Conservation (phyloP, 2,113 vertebrate species). For the Oreamnos americanus region DNA sequence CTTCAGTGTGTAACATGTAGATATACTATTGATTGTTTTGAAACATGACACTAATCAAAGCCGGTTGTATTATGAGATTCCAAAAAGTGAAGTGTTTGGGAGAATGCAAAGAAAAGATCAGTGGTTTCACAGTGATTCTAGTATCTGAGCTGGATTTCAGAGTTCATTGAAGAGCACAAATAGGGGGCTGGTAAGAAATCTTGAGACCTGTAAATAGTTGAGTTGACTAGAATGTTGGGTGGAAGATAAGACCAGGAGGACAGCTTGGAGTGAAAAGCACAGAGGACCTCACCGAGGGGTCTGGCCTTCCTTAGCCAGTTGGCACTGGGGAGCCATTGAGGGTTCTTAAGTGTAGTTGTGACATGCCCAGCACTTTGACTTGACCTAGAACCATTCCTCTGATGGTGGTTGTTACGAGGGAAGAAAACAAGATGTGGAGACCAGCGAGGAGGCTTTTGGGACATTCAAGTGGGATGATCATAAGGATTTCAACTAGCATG, state of each 20-base stretch:
- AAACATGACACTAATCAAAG: neutral
- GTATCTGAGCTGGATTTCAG: neutral
- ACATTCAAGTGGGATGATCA: neutral
- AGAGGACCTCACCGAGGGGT: neutral
- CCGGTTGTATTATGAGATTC: neutral
- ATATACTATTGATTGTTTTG: neutral
- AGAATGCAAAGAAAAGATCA: neutral
- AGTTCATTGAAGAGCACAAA: neutral
- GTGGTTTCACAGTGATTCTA: neutral
- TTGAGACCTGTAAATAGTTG: neutral
- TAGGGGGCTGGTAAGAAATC: neutral
- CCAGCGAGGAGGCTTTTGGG: neutral
- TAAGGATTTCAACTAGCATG: neutral
- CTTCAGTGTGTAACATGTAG: neutral
- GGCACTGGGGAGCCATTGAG: neutral
- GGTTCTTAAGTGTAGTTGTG: neutral
- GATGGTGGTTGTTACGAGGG: neutral
- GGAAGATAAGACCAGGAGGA: neutral
- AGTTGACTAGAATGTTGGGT: neutral
- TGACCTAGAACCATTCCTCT: neutral
- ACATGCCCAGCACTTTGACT: neutral
- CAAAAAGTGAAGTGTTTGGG: neutral
- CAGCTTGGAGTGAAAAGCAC: neutral
- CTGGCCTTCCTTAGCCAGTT: neutral
- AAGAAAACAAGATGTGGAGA: neutral